Percentiles rank a stretch among this genome's conserved stretches.
These are phyloP conservation scores for Hyles euphorbiae DNA, from an alignment of 1,140 invertebrate species.

Conservation along the genomic window DNA sequence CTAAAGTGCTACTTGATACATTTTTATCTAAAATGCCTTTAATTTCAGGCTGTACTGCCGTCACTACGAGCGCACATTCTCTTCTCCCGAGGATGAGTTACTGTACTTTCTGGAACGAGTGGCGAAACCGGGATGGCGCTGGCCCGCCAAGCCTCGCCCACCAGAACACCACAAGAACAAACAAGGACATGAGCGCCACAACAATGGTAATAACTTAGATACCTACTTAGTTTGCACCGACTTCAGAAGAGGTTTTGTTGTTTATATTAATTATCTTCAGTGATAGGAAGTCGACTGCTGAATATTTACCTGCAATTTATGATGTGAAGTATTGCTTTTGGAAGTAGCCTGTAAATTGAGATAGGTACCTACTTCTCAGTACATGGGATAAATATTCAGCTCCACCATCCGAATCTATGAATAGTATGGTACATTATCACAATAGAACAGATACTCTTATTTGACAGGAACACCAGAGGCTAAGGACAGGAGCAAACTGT, in stretches of 20 bases:
- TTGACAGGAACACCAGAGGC: slow-evolving; percentile 44
- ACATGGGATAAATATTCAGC: too few relatives aligned
- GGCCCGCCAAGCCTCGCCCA: slow-evolving; percentile 80
- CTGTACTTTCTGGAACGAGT: slow-evolving; percentile 86
- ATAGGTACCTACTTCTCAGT: too few relatives aligned
- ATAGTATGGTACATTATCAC: too few relatives aligned
- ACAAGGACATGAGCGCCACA: slow-evolving; percentile 52
- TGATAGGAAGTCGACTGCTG: too few relatives aligned
- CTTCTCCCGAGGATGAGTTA: slow-evolving; percentile 82
- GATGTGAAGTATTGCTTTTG: too few relatives aligned
- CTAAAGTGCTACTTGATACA: too few relatives aligned
- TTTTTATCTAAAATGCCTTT: not conserved
- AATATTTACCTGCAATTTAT: too few relatives aligned
- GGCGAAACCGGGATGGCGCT: slow-evolving; percentile 84
- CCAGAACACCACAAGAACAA: slow-evolving; percentile 75
- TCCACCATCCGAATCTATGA: not conserved
- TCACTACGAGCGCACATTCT: slow-evolving; percentile 75
- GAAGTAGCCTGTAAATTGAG: too few relatives aligned
- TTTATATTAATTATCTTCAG: too few relatives aligned
- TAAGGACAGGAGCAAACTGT: slow-evolving; percentile 52
- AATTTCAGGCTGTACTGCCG: slow-evolving; percentile 76
- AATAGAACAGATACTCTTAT: slow-evolving; percentile 5
- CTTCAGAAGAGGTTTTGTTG: not conserved
- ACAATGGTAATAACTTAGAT: slow-evolving; percentile 31
- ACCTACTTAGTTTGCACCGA: not conserved